Conservation (phyloP, 1,140 invertebrate species). For the Caerostris extrusa region DNA sequence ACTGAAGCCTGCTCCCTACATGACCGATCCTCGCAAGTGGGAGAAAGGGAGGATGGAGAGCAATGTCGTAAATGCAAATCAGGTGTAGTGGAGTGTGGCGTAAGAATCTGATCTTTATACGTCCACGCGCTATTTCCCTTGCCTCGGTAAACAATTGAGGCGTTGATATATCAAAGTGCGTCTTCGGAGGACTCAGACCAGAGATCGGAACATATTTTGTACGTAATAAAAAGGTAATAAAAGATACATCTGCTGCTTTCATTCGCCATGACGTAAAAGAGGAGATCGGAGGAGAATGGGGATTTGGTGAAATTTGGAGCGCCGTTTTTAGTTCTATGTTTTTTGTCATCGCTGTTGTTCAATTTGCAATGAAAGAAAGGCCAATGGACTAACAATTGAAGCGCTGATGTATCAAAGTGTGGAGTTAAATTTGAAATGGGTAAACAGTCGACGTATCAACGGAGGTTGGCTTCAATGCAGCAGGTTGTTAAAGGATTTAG, state of each 20-base stretch:
- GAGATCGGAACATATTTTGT: slow-evolving; percentile 10
- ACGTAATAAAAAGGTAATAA: slow-evolving; percentile 17
- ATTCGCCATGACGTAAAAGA: too few species aligned
- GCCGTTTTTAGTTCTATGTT: too few species aligned
- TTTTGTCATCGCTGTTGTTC: too few species aligned
- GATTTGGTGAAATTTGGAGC: too few species aligned
- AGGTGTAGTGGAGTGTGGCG: slow-evolving; percentile 51
- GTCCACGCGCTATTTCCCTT: slow-evolving; percentile 31
- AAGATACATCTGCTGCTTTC: not conserved
- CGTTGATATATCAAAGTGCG: slow-evolving; percentile 56
- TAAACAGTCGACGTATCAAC: too few species aligned
- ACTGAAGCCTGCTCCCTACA: not conserved
- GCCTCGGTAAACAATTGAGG: slow-evolving; percentile 57
- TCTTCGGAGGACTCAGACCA: not conserved
- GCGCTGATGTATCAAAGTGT: too few species aligned
- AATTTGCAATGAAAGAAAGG: too few species aligned
- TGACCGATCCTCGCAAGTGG: slow-evolving; percentile 22
- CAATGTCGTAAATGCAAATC: slow-evolving; percentile 73
- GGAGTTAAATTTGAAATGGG: too few species aligned
- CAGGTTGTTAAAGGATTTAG: too few species aligned
- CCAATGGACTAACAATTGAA: too few species aligned
- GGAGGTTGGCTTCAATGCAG: too few species aligned
- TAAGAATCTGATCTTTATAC: slow-evolving; percentile 64
- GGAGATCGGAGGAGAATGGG: too few species aligned
- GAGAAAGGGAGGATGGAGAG: slow-evolving; percentile 14